Percentiles rank a stretch among this genome's conserved stretches.
Evolutionary conservation across 2,113 vertebrate species (phyloP).

Genomic region (Pterocles burchelli): DNA sequence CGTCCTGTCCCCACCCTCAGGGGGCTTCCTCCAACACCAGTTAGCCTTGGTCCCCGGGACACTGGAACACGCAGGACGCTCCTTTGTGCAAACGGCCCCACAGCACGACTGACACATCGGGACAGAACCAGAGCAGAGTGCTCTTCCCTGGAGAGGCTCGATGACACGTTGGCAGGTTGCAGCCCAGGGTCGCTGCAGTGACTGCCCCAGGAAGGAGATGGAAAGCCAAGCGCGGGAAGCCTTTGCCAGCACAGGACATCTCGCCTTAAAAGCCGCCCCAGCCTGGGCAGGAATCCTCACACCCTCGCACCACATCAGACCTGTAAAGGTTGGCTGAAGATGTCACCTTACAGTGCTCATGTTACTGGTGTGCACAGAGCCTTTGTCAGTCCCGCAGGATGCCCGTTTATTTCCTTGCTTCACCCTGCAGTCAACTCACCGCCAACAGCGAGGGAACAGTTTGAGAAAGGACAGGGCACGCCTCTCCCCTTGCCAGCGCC

Average conservation of each 20-base stretch:
- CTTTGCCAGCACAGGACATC: not conserved
- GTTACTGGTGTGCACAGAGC: not conserved
- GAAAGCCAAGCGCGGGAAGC: slow-evolving; percentile 1
- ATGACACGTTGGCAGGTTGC: not conserved
- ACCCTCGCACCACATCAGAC: not conserved
- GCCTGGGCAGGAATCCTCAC: not conserved
- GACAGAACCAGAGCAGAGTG: not conserved
- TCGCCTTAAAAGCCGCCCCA: not conserved
- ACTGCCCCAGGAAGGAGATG: not conserved
- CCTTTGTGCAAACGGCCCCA: fast-evolving
- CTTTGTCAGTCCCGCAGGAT: not conserved
- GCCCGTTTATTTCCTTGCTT: slow-evolving; percentile 49
- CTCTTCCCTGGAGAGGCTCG: not conserved
- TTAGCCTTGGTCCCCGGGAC: not conserved
- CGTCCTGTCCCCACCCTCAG: not conserved
- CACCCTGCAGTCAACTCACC: slow-evolving; percentile 45
- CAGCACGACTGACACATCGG: not conserved
- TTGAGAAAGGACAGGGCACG: not conserved
- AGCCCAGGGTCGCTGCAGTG: not conserved
- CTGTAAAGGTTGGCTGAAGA: not conserved
- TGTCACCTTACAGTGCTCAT: not conserved
- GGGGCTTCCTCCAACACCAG: not conserved
- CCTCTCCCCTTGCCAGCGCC: not conserved
- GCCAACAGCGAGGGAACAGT: not conserved
- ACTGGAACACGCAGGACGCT: not conserved